Percentiles rank a stretch among this genome's conserved stretches.
These are phyloP conservation scores for Periophthalmus modestus DNA, from an alignment of 2,113 vertebrate species.

Conservation along the genomic window DNA sequence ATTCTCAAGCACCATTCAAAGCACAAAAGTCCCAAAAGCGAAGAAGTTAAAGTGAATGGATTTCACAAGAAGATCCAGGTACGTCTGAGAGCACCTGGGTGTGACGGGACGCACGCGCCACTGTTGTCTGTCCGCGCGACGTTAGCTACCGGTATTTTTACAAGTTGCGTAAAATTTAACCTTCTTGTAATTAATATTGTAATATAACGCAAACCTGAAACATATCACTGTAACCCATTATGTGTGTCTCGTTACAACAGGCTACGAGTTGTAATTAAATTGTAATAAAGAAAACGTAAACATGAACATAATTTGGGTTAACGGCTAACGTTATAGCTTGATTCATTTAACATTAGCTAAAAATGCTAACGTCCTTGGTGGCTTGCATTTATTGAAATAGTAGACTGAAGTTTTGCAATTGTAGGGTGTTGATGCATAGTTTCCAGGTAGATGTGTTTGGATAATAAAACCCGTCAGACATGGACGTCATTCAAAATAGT, in stretches of 20 bases:
- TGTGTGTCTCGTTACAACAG: not conserved
- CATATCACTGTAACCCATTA: not conserved
- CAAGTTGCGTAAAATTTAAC: not conserved
- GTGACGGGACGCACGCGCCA: not conserved
- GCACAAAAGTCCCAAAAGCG: slow-evolving; percentile 43
- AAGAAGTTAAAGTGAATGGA: slow-evolving; percentile 40
- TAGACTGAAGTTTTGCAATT: not conserved
- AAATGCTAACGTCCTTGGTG: not conserved
- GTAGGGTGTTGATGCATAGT: not conserved
- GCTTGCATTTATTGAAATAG: not conserved
- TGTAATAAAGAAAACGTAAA: not conserved
- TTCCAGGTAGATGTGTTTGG: not conserved
- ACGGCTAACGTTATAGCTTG: not conserved
- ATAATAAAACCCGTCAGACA: not conserved
- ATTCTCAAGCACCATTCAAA: slow-evolving; percentile 21
- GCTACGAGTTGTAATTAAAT: not conserved
- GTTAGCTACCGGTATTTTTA: not conserved
- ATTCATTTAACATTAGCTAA: not conserved
- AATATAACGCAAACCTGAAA: not conserved
- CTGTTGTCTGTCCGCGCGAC: not conserved
- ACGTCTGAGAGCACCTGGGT: not conserved
- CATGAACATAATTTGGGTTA: not conserved
- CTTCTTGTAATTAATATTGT: not conserved
- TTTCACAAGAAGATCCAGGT: slow-evolving; percentile 52
- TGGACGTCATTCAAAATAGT: not conserved